Base-by-base conservation (phyloP, 2,888 invertebrate species). In the Bellardia pandia region DNA sequence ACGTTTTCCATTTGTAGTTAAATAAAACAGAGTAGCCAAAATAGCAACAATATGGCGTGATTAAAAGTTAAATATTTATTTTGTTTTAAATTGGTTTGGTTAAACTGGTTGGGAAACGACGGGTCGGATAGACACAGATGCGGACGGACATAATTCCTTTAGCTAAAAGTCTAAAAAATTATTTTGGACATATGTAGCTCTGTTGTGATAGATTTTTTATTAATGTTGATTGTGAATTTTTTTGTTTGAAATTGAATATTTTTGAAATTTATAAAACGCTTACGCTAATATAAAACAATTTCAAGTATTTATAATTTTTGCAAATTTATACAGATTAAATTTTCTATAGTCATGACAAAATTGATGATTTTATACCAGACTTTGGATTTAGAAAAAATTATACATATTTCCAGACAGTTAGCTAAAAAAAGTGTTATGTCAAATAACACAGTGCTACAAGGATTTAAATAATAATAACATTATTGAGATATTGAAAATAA, bases 241-340 rank as follows among this genome's bases (percentile, higher is more conserved):
- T 58, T 74, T 33, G 8, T 45, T 56, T 71, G 56, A 33, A 14
- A 30, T 30, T 53, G 9, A 69, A 23, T n/a, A 69, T 14, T 68
- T 48, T 13, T 13, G 69, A 5, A 53, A 37, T 33, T 6, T 33
- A 33, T 33, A 33, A 13, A 14, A 33, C 14, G 33, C 5, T 33
- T 37, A 37, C 23, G 23, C 23, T 23, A 23, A 23, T 23, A 23
- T 71, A 71, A 16, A n/a, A 60, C 16, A 13, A 33, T 60, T 60
- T 40, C 40, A 40, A 30, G 74, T 62, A 30, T 75, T 7, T 45
- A 48, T 74, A 60, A 60, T 48, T 62, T 75, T 75, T 76, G 62
- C 62, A 76, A 64, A 76, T 76, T 64, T 64, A 76, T 64, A 16
- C 23, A 37, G 16, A 16, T 76, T 14, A 23, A n/a, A 45, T 48